Conservation (phyloP, 2,113 vertebrate genomes). For the Euleptes europaea region DNA sequence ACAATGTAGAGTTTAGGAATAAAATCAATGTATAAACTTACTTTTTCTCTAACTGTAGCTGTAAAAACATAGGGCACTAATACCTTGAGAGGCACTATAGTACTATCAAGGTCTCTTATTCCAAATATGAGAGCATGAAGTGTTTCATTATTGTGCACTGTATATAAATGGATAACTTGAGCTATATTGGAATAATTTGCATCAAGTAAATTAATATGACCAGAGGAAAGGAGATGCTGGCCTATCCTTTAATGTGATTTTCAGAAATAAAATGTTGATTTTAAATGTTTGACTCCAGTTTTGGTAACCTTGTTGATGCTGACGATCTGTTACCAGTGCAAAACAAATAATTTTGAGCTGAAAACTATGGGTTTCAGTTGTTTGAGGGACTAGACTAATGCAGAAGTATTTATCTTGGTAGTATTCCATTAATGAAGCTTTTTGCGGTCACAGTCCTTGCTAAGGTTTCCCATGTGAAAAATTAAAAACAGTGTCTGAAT, state of each 20-base stretch:
- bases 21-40: neutral
- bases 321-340: neutral
- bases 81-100: neutral
- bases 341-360: conserved; percentile 23
- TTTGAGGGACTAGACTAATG: conserved; percentile 10
- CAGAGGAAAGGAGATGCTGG: neutral
- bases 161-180: neutral
- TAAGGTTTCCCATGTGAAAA: neutral
- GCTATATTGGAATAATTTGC: neutral
- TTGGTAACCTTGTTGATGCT: neutral
- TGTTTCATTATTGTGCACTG: neutral
- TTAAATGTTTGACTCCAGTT: conserved; percentile 4
- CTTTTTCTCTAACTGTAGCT: neutral
- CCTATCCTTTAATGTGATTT: neutral
- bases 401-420: neutral
- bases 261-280: neutral
- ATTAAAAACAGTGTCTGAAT: neutral
- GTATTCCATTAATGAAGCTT: neutral
- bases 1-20: neutral
- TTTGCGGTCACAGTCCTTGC: neutral
- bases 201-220: neutral
- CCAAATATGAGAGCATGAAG: neutral
- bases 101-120: neutral
- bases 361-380: neutral
- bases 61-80: neutral